phyloP scores from a whole-genome alignment of 2,113 vertebrate genomes.

The Rissa tridactyla region DNA sequence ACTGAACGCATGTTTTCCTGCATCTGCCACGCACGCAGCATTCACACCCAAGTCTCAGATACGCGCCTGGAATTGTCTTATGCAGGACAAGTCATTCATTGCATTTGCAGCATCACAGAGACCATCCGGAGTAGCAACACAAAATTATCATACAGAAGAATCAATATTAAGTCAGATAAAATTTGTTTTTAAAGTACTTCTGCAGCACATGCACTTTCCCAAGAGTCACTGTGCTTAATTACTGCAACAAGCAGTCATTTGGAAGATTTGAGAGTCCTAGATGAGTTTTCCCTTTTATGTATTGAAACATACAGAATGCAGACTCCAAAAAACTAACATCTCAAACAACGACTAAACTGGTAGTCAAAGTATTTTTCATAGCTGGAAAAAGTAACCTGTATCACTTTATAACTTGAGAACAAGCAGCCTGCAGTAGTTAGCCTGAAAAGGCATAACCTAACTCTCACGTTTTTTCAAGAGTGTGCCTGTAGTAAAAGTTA shows the following conservation, averaged over 20 bases:
- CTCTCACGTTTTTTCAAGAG: fast-evolving
- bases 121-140: neutral
- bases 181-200: neutral
- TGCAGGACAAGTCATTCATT: fast-evolving
- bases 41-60: neutral
- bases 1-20: fast-evolving
- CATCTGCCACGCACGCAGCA: fast-evolving
- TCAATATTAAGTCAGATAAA: neutral
- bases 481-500: fast-evolving
- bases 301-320: fast-evolving
- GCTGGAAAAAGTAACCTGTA: neutral
- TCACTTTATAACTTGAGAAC: neutral
- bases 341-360: neutral
- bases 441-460: neutral
- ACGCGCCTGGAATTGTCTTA: fast-evolving
- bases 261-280: fast-evolving
- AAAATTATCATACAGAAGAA: neutral
- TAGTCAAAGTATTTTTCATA: neutral
- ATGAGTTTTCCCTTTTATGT: fast-evolving
- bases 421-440: neutral
- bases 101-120: neutral
- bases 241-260: neutral
- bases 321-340: neutral
- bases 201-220: fast-evolving
- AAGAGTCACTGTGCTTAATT: neutral